Evolutionary conservation across 1,140 invertebrate genomes (phyloP).

Genomic region (Bombus waltoni): DNA sequence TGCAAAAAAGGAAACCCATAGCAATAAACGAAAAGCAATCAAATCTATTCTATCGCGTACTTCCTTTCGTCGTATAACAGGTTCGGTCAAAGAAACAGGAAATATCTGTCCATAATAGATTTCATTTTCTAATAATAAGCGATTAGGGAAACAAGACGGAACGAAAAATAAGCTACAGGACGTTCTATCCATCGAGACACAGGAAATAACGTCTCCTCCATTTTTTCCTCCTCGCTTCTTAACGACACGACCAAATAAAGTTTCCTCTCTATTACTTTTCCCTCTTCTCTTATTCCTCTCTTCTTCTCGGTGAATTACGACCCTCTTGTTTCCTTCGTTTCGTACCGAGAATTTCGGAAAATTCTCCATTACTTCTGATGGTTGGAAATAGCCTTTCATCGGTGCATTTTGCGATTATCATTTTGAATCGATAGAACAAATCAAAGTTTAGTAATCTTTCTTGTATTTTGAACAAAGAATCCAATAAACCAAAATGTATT

Average conservation of each 20-base stretch:
- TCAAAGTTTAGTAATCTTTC: too few species aligned
- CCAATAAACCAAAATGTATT: too few species aligned
- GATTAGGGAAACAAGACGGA: not conserved
- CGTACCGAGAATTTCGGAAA: too few species aligned
- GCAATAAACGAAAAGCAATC: not conserved
- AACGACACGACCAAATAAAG: not conserved
- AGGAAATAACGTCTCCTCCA: conserved; percentile 13
- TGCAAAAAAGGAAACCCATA: not conserved
- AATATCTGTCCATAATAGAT: not conserved
- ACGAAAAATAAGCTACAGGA: not conserved
- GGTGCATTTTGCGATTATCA: too few species aligned
- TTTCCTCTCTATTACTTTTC: not conserved
- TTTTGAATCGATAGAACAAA: too few species aligned
- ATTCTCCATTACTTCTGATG: too few species aligned
- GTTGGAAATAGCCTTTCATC: too few species aligned
- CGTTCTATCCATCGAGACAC: not conserved
- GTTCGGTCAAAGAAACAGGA: not conserved
- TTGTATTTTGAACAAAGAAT: too few species aligned
- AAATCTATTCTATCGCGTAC: not conserved
- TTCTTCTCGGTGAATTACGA: not conserved
- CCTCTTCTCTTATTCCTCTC: not conserved
- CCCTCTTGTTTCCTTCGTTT: not conserved
- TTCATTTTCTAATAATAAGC: not conserved
- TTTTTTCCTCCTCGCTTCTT: not conserved
- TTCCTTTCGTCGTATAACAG: not conserved